Evolutionary conservation across 2,888 invertebrate genomes (phyloP).

Genomic region (Bruchidius siliquastri): DNA sequence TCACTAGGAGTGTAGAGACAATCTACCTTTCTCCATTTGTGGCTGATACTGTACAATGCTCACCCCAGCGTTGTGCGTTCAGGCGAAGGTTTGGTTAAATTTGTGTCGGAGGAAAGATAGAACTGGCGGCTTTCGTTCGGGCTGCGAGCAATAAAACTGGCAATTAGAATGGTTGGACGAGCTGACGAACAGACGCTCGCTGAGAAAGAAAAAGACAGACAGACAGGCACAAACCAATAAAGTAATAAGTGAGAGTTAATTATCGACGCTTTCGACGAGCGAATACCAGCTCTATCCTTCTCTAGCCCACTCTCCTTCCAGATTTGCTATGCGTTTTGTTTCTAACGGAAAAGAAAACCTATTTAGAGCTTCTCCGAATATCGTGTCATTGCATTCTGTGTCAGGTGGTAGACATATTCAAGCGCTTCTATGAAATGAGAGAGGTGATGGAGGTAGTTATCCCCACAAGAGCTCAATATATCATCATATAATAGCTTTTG

Average conservation of each 20-base stretch:
- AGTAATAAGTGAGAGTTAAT: slow-evolving; percentile 48
- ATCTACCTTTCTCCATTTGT: background rate
- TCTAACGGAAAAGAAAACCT: background rate
- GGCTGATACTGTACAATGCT: background rate
- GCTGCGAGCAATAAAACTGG: slow-evolving; percentile 45
- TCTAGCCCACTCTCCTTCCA: background rate
- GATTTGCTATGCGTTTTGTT: background rate
- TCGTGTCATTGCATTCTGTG: background rate
- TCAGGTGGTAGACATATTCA: too few relatives aligned
- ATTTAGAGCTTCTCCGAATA: background rate
- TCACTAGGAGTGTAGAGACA: too few relatives aligned
- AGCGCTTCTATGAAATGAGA: too few relatives aligned
- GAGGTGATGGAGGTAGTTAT: too few relatives aligned
- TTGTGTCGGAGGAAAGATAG: slow-evolving; percentile 36
- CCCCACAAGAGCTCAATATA: too few relatives aligned
- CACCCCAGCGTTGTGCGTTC: slow-evolving; percentile 28
- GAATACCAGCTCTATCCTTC: background rate
- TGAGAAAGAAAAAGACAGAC: slow-evolving; percentile 48
- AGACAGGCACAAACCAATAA: slow-evolving; percentile 48
- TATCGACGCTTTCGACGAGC: slow-evolving; percentile 23
- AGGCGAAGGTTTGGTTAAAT: slow-evolving; percentile 45
- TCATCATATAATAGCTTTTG: too few relatives aligned
- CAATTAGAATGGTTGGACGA: slow-evolving; percentile 47
- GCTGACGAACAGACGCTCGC: slow-evolving; percentile 43
- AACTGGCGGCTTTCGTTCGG: slow-evolving; percentile 32